A percentile compares a stretch with the other conserved stretches of the same genome.
These are phyloP conservation scores for Elgaria multicarinata DNA, from an alignment of 2,113 vertebrate genomes.

Conservation along the genomic window DNA sequence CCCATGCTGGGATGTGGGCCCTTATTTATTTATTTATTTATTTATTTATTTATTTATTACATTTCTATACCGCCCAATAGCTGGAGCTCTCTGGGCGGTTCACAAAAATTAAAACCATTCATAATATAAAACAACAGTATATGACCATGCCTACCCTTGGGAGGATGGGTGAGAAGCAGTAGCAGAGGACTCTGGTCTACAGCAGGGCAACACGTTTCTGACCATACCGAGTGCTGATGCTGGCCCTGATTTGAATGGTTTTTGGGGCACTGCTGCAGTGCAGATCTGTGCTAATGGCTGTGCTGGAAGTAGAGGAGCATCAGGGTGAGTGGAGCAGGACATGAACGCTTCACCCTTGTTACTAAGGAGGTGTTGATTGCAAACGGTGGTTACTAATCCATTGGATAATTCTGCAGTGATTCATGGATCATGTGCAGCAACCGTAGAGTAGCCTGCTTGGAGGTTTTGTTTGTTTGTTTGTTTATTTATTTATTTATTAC, in stretches of 20 bases:
- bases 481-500: no score
- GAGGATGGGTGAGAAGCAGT: neutral
- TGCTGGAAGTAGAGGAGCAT: neutral
- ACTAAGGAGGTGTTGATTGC: no score
- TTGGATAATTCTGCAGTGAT: slow-evolving; percentile 39
- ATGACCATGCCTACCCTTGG: no score
- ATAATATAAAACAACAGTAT: no score
- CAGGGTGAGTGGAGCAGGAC: neutral
- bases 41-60: no score
- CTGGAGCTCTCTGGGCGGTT: no score
- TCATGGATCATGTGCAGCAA: slow-evolving; percentile 6
- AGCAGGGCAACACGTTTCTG: neutral
- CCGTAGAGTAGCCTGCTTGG: neutral
- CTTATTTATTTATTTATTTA: no score
- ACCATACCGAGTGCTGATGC: neutral
- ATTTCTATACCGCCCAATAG: no score
- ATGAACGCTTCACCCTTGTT: no score
- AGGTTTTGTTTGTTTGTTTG: neutral
- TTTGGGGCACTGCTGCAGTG: neutral
- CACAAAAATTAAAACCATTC: no score
- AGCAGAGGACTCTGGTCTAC: neutral
- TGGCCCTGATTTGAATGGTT: neutral
- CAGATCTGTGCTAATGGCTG: neutral
- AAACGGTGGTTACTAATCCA: neutral
- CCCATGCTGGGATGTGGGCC: no score